Evolutionary conservation across 2,797 vertebrate species (phyloP), one percentile per base, ranked within the genome.

Genomic region (Hephaestus fuliginosus): DNA sequence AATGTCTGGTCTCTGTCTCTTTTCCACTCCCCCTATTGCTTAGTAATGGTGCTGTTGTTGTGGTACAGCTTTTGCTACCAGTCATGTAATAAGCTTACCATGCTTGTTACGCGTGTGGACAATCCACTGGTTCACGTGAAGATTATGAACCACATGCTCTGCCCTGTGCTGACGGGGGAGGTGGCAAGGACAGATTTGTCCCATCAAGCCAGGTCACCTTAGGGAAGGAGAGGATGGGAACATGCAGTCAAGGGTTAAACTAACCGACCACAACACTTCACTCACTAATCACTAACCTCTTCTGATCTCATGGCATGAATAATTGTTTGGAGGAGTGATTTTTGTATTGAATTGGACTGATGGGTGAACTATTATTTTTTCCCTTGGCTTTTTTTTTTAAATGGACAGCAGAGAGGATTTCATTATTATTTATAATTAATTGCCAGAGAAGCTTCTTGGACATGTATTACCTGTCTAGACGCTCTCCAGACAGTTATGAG

Each of bases 61-160:
- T 64, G 64, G 81, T 58, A 20, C 75, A 76, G 80, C 74, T 61
- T 80, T 85, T 85, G 72, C 57, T 85, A 33, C 84, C 58, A 49
- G 78, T 87, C 64, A 6, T 69, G 80, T 95, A 93, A 96, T 94
- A 80, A 86, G 95, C 91, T 96, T 95, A 94, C 70, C 70, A 65
- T 77, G 68, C 76, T 88, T 86, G 86, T 86, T 88, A 83, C 61
- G 67, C 82, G 52, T 81, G 78, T 90, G 82, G 86, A 90, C 92
- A 88, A 85, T 89, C 91, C 86, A 83, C 72, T 15, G 69, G 78
- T 90, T 92, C 89, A 93, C 79, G 70, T 94, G 93, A 91, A 89
- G 94, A 92, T 95, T 95, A 95, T 76, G 57, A 83, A 71, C 83
- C 93, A 93, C 93, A 88, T 94, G 94, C 89, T 88, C 77, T 86